Conservation (phyloP, 2,113 vertebrate species). For the Hemiprocne comata region DNA sequence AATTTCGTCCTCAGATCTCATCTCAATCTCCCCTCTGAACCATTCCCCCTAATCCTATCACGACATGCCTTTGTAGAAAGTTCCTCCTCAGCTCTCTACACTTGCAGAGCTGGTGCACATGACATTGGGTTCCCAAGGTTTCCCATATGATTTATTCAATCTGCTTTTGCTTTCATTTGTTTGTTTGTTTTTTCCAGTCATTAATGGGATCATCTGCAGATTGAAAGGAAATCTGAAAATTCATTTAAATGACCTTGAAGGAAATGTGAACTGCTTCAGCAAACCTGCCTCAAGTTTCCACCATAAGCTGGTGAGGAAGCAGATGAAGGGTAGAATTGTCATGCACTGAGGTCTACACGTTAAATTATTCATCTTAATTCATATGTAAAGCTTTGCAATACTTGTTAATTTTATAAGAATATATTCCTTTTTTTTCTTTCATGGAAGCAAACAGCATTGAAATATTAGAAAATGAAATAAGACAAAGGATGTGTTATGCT, state of each 20-base stretch:
- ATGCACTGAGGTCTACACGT: neutral
- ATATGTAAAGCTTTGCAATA: neutral
- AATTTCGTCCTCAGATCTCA: too few relatives aligned
- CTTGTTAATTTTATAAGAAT: conserved; percentile 32
- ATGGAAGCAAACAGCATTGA: neutral
- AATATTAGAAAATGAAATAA: conserved; percentile 38
- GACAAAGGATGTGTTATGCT: neutral
- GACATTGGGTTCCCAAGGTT: neutral
- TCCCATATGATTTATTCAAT: neutral
- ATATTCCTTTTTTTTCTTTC: neutral
- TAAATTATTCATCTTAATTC: conserved; percentile 57
- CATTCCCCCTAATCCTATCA: too few relatives aligned
- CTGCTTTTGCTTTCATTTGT: neutral
- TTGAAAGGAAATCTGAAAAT: conserved; percentile 30
- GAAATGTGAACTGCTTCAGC: neutral
- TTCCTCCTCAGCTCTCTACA: too few relatives aligned
- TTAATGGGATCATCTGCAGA: neutral
- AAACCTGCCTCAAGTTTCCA: neutral
- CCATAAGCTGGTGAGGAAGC: neutral
- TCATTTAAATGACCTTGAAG: conserved; percentile 20
- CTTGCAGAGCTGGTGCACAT: neutral
- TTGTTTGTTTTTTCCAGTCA: neutral
- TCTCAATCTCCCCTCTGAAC: too few relatives aligned
- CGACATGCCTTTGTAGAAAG: too few relatives aligned
- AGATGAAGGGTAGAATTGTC: neutral